Base-by-base conservation (phyloP, 2,797 vertebrate species). In the Sebastolobus altivelis region DNA sequence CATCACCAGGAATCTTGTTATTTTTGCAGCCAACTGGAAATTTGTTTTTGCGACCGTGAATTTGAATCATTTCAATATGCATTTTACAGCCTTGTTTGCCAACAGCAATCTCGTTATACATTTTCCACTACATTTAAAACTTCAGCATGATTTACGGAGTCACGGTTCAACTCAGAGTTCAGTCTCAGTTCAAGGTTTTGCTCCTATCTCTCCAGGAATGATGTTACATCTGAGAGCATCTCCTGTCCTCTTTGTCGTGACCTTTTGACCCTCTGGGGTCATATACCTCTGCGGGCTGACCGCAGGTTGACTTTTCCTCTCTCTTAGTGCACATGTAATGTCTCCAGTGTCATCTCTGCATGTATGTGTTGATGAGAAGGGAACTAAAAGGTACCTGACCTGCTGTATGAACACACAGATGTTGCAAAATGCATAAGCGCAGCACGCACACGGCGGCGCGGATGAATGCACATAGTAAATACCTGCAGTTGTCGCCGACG, bases 231-330 rank as follows among this genome's bases (percentile, higher is more conserved):
- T 89, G 38, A 61, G 54, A 65, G 55, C 71, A 66, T 77, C 74
- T 85, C 70, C 70, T 81, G 79, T 87, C 65, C 60, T 84, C 56
- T 82, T 70, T 78, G 35, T 40, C 8, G 1, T 87, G 83, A 92
- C 86, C 91, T 90, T 90, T 46, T 88, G 71, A 86, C 79, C 86
- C 72, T 75, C 61, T 65, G 62, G 5, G 84, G 80, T 92, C 84
- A 79, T 40, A 40, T 58, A 71, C 46, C 29, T 72, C 65, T 46
- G 12, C 49, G 80, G 79, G 29, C 35, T 87, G 82, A 90, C 80
- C 77, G 37, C 71, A 76, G 46, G 58, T 82, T 88, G 83, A 91
- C 89, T 85, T 63, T 75, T 65, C 6, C 13, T 33, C 69, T 69
- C 49, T 68, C 59, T 72, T 38, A 8, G 37, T 74, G 61, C 40